Evolutionary conservation across 2,113 vertebrate genomes (phyloP), one percentile per base, ranked within the genome.

Genomic region (Sinosuthora webbiana): DNA sequence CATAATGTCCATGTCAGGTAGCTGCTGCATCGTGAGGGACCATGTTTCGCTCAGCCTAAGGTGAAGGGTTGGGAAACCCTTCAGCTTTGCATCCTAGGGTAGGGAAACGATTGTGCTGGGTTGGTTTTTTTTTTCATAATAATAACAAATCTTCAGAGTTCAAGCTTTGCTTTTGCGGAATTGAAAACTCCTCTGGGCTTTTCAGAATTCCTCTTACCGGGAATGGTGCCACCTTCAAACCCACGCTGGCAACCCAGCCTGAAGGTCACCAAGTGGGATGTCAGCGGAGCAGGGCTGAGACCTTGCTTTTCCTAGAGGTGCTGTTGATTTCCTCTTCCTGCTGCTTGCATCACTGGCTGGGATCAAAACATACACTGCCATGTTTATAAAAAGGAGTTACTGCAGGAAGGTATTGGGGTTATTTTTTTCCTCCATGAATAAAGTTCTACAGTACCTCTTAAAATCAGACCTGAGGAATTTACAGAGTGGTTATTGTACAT

Each of bases 381-480:
- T 50, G 69, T 68, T 78, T 89, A 90, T 75, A 63, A 56, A 80
- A 81, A 79, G n/a, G 47, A 90, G 83, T 83, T 84, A 44, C 62
- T 89, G 65, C 95, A 71, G 83, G 75, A 74, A 81, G 73, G 73
- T 83, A 90, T 69, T 77, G 57, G 84, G 81, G 73, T 97, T 77
- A 94, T 95, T 95, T 86, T 86, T 93, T 86, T 87, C 68, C 55
- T 59, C 73, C 79, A 60, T 18, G 84, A 68, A 76, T 86, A 93
- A 88, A 90, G 39, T 76, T 75, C 84, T 90, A 85, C 87, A 90
- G 90, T 71, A 80, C 59, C 86, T 95, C 92, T 96, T 95, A 93
- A 89, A 96, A 94, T 90, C 91, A 93, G 93, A 94, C 79, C 92
- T 77, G 79, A 96, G 92, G 96, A 96, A 96, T 96, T 97, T 94